Base-by-base conservation (phyloP, 2,113 vertebrate species). In the Sprattus sprattus region DNA sequence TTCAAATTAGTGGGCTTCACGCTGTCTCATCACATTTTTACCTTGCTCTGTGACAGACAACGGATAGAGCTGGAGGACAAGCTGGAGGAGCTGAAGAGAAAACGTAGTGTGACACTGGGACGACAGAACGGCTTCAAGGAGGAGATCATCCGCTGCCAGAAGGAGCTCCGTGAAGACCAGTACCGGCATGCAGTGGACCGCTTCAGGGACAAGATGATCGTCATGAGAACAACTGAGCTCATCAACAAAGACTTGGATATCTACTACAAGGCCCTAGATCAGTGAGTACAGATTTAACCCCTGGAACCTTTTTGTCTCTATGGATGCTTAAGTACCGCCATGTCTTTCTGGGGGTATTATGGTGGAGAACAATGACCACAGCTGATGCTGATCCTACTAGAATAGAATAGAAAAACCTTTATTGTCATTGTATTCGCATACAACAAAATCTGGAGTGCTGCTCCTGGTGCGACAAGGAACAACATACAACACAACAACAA, bases 241-340 rank as follows among this genome's bases (percentile, higher is more conserved):
- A 97, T 95, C 0, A 99, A 97, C 90, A 99, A 97, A 89, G 98
- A 99, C 87, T 93, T 99, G 88, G 96, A 99, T 89, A 95, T 98
- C 88, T 99, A 99, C 91, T 99, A 99, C 92, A 99, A 99, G 90
- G 97, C 98, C 46, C 95, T 99, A 0, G 98, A 99, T 93, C 97
- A 98, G 98, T 99, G 91, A 96, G 98, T 97, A 78, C 46, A 82
- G 81, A 60, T 54, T 54, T 54, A 54, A 54, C 52, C 2, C 16
- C 52, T 18, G 10, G 10, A 11, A 49, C 10, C 50, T 15, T 15
- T 52, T 22, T 18, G 52, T 6, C 4, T 60, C 54, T 20, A 60
- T 20, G 20, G 4, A 22, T 22, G 54, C 22, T n/a, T n/a, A n/a
- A n/a, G n/a, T n/a, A n/a, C n/a, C n/a, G n/a, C n/a, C n/a, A n/a